A percentile compares a stretch with the other conserved stretches of the same genome.
Conservation (phyloP, 1,140 invertebrate genomes). For the Halesus radiatus region DNA sequence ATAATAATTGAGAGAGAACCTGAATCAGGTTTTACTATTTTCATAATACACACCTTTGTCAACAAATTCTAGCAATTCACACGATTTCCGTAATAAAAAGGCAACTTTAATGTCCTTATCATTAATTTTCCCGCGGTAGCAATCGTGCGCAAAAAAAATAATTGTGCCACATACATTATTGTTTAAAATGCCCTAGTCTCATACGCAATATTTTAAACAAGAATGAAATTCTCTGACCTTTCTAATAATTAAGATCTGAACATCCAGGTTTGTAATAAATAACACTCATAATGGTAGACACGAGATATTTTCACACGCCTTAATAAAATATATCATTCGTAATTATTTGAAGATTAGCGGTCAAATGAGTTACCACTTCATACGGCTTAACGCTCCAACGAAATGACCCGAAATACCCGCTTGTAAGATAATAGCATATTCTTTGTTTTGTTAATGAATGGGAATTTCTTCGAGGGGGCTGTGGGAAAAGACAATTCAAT, state of each 20-base stretch:
- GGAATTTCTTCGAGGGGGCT: slow-evolving; percentile 4
- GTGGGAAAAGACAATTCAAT: slow-evolving; percentile 15
- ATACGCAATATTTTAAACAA: not conserved
- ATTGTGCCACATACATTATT: not conserved
- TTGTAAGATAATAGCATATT: not conserved
- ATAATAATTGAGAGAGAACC: not conserved
- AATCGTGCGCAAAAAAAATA: not conserved
- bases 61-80: not conserved
- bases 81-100: not conserved
- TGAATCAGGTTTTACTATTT: too few relatives aligned
- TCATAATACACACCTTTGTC: not conserved
- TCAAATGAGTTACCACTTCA: not conserved
- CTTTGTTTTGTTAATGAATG: not conserved
- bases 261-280: not conserved
- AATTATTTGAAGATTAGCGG: not conserved
- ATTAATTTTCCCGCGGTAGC: not conserved
- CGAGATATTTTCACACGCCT: not conserved
- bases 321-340: slow-evolving; percentile 5
- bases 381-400: not conserved
- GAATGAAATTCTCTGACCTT: not conserved
- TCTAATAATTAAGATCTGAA: not conserved
- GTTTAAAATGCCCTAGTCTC: not conserved
- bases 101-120: not conserved
- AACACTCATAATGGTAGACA: not conserved
- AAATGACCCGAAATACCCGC: slow-evolving; percentile 1